Base-by-base conservation (phyloP, 1,140 invertebrate species). In the Eupristina koningsbergeri region DNA sequence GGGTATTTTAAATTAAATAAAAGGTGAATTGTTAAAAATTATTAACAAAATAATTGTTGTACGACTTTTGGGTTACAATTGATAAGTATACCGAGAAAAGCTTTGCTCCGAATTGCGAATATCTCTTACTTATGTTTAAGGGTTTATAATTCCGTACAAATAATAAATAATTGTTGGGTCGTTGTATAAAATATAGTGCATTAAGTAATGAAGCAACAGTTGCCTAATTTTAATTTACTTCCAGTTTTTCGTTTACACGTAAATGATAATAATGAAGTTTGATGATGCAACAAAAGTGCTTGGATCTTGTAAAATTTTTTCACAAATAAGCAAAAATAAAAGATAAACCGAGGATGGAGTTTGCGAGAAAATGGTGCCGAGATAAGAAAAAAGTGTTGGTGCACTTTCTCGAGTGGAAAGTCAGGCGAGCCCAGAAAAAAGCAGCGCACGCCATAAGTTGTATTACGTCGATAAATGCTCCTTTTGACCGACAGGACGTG, bases 381-480 rank as follows among this genome's bases (percentile, higher is more conserved):
- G 15, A 29, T 67, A 1, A 64, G 34, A 67, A 67, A 58, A 79
- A 79, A 50, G 29, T 63, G 64, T 39, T n/a, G 29, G 15, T 7
- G 53, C 3, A 9, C 11, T 47, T 36, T 29, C 31, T 29, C 31
- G 31, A 67, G 34, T 36, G 19, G 19, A 29, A 64, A 69, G 78
- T 67, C 50, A 61, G 74, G 22, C 31, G 39, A 80, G 64, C 74
- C 36, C 3, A 53, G 17, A 76, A 82, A 67, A 76, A 73, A 82
- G 80, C 50, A 78, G 77, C 53, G 63, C 67, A 45, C 53, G 47
- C 78, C 74, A 85, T 85, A 85, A 85, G 45, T 85, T 85, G 81
- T 81, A 85, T 81, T 78, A 85, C 61, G 53, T 81, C 67, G 80
- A 81, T 85, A 81, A 85, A 85, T 26, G 63, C 61, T 75, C 76